Evolutionary conservation across 2,797 vertebrate genomes (phyloP).

Genomic region (Remorina albescens): DNA sequence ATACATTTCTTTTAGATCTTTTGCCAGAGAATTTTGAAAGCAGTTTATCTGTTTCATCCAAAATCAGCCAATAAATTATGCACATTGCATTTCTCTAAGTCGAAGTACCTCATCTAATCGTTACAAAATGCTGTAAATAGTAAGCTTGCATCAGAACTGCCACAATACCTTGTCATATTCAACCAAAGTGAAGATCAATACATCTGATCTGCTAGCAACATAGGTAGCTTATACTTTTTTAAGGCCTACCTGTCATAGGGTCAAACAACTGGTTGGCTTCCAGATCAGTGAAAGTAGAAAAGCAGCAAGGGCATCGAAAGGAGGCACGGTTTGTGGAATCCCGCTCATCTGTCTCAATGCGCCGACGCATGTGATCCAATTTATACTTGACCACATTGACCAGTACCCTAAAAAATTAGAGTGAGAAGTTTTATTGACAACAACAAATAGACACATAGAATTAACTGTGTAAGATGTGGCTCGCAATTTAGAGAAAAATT

Average conservation of each 20-base stretch:
- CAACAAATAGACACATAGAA: not conserved
- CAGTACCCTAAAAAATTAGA: constrained; percentile 81
- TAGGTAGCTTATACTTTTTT: not conserved
- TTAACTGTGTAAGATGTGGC: not conserved
- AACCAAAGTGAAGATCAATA: not conserved
- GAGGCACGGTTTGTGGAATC: constrained; percentile 98
- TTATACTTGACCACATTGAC: constrained; percentile 99
- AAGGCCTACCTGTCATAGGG: constrained; percentile 90
- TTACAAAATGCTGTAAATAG: not conserved
- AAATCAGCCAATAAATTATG: too few relatives aligned
- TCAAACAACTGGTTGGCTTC: constrained; percentile 99
- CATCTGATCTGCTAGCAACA: not conserved
- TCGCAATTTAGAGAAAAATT: not conserved
- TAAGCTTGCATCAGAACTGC: not conserved
- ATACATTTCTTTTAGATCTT: not conserved
- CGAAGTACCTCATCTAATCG: too few relatives aligned
- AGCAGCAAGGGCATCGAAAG: constrained; percentile 95
- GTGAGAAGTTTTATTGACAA: not conserved
- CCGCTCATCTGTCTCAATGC: constrained; percentile 98
- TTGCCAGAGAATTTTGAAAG: not conserved
- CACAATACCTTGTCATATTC: not conserved
- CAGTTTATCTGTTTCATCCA: not conserved
- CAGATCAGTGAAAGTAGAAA: constrained; percentile 96
- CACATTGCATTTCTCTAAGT: too few relatives aligned
- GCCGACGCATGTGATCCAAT: constrained; percentile 97